Conservation (phyloP, 2,113 vertebrate genomes). For the Anseranas semipalmata region DNA sequence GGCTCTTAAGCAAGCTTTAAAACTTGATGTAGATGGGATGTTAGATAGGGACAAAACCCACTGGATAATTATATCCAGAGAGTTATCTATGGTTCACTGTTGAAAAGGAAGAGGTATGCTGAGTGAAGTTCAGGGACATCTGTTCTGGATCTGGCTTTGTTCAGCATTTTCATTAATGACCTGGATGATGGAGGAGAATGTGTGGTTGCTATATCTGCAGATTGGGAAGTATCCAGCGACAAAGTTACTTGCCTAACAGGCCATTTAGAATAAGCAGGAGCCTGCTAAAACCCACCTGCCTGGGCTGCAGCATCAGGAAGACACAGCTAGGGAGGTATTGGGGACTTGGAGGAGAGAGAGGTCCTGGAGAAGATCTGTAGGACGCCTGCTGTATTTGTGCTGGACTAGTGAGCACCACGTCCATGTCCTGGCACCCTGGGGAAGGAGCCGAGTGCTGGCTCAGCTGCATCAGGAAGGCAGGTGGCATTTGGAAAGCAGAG, state of each 20-base stretch:
- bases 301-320: not conserved
- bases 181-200: not conserved
- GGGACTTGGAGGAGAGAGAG: not conserved
- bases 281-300: not conserved
- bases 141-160: not conserved
- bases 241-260: not conserved
- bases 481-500: not conserved
- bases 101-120: not conserved
- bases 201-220: not conserved
- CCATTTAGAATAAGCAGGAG: not conserved
- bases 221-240: not conserved
- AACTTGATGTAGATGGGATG: not conserved
- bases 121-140: not conserved
- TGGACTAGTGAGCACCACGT: not conserved
- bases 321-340: not conserved
- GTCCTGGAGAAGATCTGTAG: not conserved
- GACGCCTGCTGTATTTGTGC: not conserved
- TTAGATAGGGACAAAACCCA: not conserved
- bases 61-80: not conserved
- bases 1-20: not conserved
- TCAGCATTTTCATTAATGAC: not conserved
- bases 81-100: not conserved
- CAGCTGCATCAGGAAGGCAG: not conserved
- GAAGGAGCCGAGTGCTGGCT: not conserved
- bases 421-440: fast-evolving